Evolutionary conservation across 2,797 vertebrate species (phyloP).

Genomic region (Coregonus sp.): DNA sequence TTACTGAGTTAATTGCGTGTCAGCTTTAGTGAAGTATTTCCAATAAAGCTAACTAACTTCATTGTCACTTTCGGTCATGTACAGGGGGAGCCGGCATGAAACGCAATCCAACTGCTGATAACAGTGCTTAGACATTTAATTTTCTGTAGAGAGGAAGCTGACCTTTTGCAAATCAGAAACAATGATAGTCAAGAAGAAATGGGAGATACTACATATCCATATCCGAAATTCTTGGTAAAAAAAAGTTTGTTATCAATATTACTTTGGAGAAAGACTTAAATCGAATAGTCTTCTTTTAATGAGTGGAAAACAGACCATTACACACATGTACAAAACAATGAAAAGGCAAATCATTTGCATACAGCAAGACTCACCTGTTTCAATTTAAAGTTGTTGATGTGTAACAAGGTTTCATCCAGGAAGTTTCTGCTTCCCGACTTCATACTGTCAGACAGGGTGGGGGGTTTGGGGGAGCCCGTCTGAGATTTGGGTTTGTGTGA

Average conservation of each 20-base stretch:
- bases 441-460: slow-evolving; percentile 35
- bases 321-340: neutral
- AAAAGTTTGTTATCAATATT: neutral
- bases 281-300: neutral
- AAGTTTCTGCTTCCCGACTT: slow-evolving; percentile 82
- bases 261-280: neutral
- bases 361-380: slow-evolving; percentile 77
- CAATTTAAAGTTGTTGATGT: slow-evolving; percentile 76
- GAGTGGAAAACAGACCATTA: neutral
- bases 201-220: slow-evolving; percentile 23
- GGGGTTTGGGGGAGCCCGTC: slow-evolving; percentile 40
- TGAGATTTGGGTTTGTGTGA: slow-evolving; percentile 37
- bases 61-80: slow-evolving; percentile 58
- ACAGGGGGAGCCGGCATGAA: slow-evolving; percentile 39
- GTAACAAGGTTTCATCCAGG: slow-evolving; percentile 74
- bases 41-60: slow-evolving; percentile 54
- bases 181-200: slow-evolving; percentile 29
- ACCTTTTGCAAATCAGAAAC: slow-evolving; percentile 47
- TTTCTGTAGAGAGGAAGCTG: slow-evolving; percentile 35
- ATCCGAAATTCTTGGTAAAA: neutral
- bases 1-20: slow-evolving; percentile 70
- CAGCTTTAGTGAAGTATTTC: slow-evolving; percentile 63
- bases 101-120: slow-evolving; percentile 52
- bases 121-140: slow-evolving; percentile 39
- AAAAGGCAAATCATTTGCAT: neutral